Percentiles rank a stretch among this genome's conserved stretches.
Conservation (phyloP, 2,888 invertebrate genomes). For the Platynereis dumerilii region DNA sequence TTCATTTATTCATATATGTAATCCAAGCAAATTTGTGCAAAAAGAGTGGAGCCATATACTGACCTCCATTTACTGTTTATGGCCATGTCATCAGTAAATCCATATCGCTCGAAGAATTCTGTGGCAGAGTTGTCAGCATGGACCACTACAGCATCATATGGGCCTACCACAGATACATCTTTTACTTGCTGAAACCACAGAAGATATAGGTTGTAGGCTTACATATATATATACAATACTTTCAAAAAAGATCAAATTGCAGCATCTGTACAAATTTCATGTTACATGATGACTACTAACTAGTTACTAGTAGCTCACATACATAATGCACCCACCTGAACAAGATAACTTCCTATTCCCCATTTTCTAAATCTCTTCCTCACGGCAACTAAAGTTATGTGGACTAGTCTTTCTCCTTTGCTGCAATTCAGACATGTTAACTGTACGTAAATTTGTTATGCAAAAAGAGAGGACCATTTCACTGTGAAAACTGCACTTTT, state of each 20-base stretch:
- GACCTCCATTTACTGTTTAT: constrained; percentile 63
- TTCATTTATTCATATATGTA: too few species aligned
- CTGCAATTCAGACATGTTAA: constrained; percentile 37
- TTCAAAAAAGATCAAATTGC: background rate
- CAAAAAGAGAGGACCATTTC: too few species aligned
- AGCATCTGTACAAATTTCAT: background rate
- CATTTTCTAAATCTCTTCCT: constrained; percentile 54
- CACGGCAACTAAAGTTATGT: constrained; percentile 60
- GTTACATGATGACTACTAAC: background rate
- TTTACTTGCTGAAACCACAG: constrained; percentile 57
- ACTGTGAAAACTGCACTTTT: too few species aligned
- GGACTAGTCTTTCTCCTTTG: constrained; percentile 59
- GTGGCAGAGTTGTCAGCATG: constrained; percentile 62
- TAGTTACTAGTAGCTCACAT: background rate
- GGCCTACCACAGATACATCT: constrained; percentile 59
- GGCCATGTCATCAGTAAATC: constrained; percentile 62
- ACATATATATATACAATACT: background rate
- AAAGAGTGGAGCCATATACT: too few species aligned
- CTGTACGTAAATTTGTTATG: too few species aligned
- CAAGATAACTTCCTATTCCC: constrained; percentile 61
- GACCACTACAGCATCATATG: constrained; percentile 62
- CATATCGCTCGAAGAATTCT: constrained; percentile 62
- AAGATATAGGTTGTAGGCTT: background rate
- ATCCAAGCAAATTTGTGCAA: too few species aligned
- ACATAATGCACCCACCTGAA: constrained; percentile 46